Percentiles rank a stretch among this genome's conserved stretches.
Conservation (phyloP, 2,113 vertebrate species). For the Uropsilus gracilis region DNA sequence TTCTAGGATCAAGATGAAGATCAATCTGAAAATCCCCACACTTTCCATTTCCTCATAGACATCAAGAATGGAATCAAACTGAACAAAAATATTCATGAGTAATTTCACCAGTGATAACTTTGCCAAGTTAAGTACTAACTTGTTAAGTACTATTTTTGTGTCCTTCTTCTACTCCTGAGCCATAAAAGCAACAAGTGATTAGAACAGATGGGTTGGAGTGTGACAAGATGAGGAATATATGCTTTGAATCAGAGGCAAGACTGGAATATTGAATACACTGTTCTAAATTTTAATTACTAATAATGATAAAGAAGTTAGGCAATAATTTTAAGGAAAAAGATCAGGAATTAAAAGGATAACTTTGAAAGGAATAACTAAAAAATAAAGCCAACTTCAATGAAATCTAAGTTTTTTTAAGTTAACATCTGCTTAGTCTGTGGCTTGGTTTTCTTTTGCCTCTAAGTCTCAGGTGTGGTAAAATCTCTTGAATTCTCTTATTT, state of each 20-base stretch:
- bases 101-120: background rate
- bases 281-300: background rate
- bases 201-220: background rate
- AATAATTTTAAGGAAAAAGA: background rate
- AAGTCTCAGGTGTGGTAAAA: background rate
- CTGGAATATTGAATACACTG: background rate
- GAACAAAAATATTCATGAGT: background rate
- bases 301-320: background rate
- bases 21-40: background rate
- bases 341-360: background rate
- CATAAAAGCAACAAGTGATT: background rate
- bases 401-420: background rate
- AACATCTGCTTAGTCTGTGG: background rate
- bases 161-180: background rate
- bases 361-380: slow-evolving; percentile 5
- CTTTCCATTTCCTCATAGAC: background rate
- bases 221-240: background rate
- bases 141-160: background rate
- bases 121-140: background rate
- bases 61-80: background rate
- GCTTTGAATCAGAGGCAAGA: background rate
- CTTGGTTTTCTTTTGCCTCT: background rate
- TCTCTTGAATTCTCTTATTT: background rate
- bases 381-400: background rate
- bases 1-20: background rate